Evolutionary conservation across 2,888 invertebrate genomes (phyloP).

Genomic region (Synanthedon myopaeformis): DNA sequence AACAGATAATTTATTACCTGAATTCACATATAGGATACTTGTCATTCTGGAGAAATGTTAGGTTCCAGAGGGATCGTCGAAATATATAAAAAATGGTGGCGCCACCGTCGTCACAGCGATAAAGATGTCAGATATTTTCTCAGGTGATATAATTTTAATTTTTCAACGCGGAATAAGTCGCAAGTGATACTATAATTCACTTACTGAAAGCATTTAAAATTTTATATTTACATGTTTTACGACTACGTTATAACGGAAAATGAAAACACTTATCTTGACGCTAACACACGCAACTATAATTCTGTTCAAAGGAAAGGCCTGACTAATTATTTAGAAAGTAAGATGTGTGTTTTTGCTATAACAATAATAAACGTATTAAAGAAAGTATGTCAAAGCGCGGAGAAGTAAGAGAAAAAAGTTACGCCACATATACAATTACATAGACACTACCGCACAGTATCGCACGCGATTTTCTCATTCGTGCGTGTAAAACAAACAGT

Average conservation of each 20-base stretch:
- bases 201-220: no score
- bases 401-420: neutral
- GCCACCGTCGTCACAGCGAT: no score
- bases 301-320: neutral
- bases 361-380: neutral
- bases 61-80: no score
- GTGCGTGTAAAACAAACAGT: conserved; percentile 1
- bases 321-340: neutral
- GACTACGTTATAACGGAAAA: neutral
- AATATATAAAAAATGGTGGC: no score
- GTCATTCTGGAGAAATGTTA: no score
- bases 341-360: neutral
- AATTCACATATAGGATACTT: no score
- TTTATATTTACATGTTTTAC: no score
- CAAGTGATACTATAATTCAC: no score
- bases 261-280: neutral
- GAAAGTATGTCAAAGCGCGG: neutral
- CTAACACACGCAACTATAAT: neutral
- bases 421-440: neutral
- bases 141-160: no score
- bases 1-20: no score
- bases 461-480: conserved; percentile 9
- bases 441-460: neutral
- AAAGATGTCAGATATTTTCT: no score
- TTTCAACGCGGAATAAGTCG: no score